Evolutionary conservation across 2,113 vertebrate genomes (phyloP), one percentile per base, ranked within the genome.

Genomic region (Chlorodrepanis virens): DNA sequence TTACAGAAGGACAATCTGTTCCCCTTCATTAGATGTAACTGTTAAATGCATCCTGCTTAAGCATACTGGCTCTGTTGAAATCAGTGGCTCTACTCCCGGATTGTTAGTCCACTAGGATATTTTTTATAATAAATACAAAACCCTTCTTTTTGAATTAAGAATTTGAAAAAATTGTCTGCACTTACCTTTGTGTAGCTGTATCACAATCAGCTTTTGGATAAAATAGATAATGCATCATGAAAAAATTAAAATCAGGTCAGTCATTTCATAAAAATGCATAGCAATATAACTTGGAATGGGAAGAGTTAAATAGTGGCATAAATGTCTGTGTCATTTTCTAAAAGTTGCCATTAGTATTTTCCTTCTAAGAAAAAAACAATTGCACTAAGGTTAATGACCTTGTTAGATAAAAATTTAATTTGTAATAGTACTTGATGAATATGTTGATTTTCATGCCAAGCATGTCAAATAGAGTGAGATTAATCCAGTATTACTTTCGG

Each of bases 391-490:
- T 77, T 76, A 71, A 61, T 44, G 21, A 63, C 39, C 13, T 56
- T 76, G 31, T 88, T 72, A 64, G 45, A 64, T 52, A 79, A 93
- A 95, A 94, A 53, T 9, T 50, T 63, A 87, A 75, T 87, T 91
- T 91, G 8, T 44, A 79, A 28, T 33, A 72, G 9, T 65, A 53
- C 17, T 90, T 90, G 70, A 90, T 79, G 24, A 87, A 83, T 71
- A 69, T 35, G 39, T 70, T 91, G 67, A 63, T 96, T 92, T 82
- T 88, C 37, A 63, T 82, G 70, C 72, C 40, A 74, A 93, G 20
- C 87, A 70, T 97, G 94, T 97, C 87, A 93, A 84, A 67, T 61
- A 87, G 39, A 79, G 5, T 71, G 64, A 89, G 54, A 89, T 84
- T 89, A 94, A 88, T 75, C 10, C 70, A 70, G 28, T 76, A 57